phyloP scores from a whole-genome alignment of 2,113 vertebrate species.

The Natator depressus region DNA sequence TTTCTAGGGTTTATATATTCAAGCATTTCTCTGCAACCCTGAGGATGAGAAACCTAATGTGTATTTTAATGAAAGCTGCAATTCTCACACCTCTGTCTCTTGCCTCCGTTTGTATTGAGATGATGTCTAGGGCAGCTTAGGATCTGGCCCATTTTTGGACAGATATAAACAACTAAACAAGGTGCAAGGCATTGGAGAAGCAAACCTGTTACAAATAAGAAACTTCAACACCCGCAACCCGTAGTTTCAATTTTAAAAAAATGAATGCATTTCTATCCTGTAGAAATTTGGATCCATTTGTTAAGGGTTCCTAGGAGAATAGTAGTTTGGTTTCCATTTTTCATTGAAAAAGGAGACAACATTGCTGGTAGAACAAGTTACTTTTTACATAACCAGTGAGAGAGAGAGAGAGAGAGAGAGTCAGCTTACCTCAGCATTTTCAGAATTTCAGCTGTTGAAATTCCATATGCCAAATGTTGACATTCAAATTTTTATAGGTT shows the following conservation, averaged over 20 bases:
- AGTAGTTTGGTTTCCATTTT: background rate
- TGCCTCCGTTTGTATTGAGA: background rate
- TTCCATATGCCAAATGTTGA: background rate
- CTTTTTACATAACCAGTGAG: background rate
- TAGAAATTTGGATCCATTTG: background rate
- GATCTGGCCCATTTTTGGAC: background rate
- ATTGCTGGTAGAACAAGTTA: background rate
- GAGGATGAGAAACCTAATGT: background rate
- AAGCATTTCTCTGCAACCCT: background rate
- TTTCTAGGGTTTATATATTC: background rate
- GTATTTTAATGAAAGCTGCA: background rate
- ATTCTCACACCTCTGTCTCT: background rate
- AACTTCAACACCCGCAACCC: background rate
- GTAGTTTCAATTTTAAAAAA: background rate
- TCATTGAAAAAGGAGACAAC: background rate
- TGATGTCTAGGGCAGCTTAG: background rate
- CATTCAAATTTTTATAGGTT: background rate
- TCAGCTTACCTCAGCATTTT: background rate
- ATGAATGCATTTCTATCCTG: background rate
- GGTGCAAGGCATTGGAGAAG: background rate
- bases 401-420: background rate
- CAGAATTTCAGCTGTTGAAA: background rate
- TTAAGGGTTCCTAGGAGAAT: background rate
- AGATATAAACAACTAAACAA: background rate
- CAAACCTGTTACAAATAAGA: background rate